A percentile compares a stretch with the other conserved stretches of the same genome.
Conservation (phyloP, 2,888 invertebrate species). For the Holacanthella duospinosa region DNA sequence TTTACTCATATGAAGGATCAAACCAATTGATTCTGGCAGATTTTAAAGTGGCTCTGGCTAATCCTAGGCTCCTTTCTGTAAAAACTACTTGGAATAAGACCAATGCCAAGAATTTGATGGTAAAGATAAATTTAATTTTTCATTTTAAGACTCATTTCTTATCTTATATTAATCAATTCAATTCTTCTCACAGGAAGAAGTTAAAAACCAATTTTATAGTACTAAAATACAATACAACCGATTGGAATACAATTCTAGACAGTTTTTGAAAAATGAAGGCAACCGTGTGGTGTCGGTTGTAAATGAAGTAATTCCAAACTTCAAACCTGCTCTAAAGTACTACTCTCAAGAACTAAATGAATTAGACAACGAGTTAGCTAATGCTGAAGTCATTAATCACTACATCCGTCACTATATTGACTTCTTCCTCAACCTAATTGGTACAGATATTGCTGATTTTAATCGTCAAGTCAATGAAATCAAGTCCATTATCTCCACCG, state of each 20-base stretch:
- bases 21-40: constrained; percentile 42
- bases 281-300: constrained; percentile 48
- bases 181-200: constrained; percentile 14
- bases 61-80: constrained; percentile 44
- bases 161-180: neutral
- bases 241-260: constrained; percentile 43
- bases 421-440: constrained; percentile 10
- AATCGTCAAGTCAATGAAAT: neutral
- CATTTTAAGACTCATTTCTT: neutral
- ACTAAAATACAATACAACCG: constrained; percentile 43
- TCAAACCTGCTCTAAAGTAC: constrained; percentile 52
- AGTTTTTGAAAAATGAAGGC: constrained; percentile 45
- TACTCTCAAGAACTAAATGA: constrained; percentile 55
- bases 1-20: constrained; percentile 22
- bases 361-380: constrained; percentile 51
- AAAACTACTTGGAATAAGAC: constrained; percentile 48
- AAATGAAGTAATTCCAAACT: constrained; percentile 48
- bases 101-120: constrained; percentile 47
- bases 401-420: neutral
- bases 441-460: constrained; percentile 19
- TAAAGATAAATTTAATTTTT: constrained; percentile 3
- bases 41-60: constrained; percentile 47
- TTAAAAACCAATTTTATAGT: constrained; percentile 37
- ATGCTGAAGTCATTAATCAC: neutral
- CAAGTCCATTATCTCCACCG: neutral